These are phyloP conservation scores for Miniopterus natalensis DNA, from an alignment of 2,113 vertebrate species.

Conservation along the genomic window DNA sequence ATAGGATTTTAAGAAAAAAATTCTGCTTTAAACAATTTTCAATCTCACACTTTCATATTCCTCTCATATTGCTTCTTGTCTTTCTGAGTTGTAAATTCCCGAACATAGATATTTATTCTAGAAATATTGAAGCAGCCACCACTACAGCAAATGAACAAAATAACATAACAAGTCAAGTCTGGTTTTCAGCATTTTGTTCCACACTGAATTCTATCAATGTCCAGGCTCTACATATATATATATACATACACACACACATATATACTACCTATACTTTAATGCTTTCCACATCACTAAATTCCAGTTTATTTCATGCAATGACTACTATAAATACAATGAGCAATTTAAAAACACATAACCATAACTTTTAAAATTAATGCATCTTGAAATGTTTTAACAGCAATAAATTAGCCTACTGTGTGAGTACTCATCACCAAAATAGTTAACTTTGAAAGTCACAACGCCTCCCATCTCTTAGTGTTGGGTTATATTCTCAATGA, in stretches of 20 bases:
- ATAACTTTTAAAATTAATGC: conserved; percentile 2
- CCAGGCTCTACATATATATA: neutral
- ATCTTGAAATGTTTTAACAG: neutral
- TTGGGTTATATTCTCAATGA: neutral
- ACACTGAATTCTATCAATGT: neutral
- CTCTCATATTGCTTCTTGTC: conserved; percentile 7
- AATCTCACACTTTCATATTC: neutral
- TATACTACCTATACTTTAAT: too few relatives aligned
- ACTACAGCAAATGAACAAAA: neutral
- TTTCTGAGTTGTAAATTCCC: conserved; percentile 1
- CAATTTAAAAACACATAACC: neutral
- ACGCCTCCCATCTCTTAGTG: neutral
- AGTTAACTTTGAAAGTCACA: neutral
- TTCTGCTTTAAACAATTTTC: conserved; percentile 44
- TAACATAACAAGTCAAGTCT: conserved; percentile 7
- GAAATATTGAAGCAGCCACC: neutral
- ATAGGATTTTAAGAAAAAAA: neutral
- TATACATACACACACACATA: too few relatives aligned
- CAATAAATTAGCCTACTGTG: neutral
- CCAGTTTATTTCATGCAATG: neutral
- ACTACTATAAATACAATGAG: neutral
- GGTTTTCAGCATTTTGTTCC: conserved; percentile 3
- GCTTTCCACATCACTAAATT: neutral
- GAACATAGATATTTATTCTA: conserved; percentile 19
- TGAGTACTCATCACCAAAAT: neutral